phyloP scores from a whole-genome alignment of 2,888 invertebrate species.

The Hydrotaea diabolus region DNA sequence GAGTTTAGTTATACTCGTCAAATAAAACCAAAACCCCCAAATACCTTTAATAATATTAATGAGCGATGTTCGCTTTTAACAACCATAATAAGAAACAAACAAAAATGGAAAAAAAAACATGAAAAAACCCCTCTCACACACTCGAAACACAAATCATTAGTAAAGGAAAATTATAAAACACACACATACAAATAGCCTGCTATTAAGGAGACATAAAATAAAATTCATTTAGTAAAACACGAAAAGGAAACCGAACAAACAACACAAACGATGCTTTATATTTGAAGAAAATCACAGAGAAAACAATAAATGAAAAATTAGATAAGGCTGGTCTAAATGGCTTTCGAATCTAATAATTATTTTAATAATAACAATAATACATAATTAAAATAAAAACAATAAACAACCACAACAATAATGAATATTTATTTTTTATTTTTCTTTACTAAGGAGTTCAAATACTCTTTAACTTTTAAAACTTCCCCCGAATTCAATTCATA shows the following conservation, averaged over 20 bases:
- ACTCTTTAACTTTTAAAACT: too few relatives aligned
- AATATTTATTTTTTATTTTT: too few relatives aligned
- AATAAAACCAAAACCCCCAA: slow-evolving; percentile 12
- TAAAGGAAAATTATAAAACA: slow-evolving; percentile 25
- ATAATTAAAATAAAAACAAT: slow-evolving; percentile 42
- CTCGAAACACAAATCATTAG: slow-evolving; percentile 51
- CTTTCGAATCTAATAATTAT: slow-evolving; percentile 68
- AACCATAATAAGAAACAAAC: slow-evolving; percentile 45
- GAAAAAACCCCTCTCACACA: background rate
- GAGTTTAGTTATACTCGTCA: slow-evolving; percentile 32
- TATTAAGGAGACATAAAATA: slow-evolving; percentile 47
- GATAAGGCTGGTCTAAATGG: slow-evolving; percentile 61
- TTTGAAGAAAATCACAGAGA: slow-evolving; percentile 56
- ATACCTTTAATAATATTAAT: slow-evolving; percentile 59
- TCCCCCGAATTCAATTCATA: too few relatives aligned
- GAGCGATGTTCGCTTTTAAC: slow-evolving; percentile 78
- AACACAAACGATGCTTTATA: slow-evolving; percentile 69
- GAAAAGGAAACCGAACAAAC: slow-evolving; percentile 66
- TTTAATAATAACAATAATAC: slow-evolving; percentile 61
- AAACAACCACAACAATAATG: background rate
- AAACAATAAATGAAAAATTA: slow-evolving; percentile 56
- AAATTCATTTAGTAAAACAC: slow-evolving; percentile 75
- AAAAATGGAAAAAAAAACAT: slow-evolving; percentile 62
- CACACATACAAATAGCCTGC: slow-evolving; percentile 49
- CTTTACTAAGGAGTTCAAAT: too few relatives aligned